Evolutionary conservation across 1,140 invertebrate genomes (phyloP).

Genomic region (Calliopsis andreniformis): DNA sequence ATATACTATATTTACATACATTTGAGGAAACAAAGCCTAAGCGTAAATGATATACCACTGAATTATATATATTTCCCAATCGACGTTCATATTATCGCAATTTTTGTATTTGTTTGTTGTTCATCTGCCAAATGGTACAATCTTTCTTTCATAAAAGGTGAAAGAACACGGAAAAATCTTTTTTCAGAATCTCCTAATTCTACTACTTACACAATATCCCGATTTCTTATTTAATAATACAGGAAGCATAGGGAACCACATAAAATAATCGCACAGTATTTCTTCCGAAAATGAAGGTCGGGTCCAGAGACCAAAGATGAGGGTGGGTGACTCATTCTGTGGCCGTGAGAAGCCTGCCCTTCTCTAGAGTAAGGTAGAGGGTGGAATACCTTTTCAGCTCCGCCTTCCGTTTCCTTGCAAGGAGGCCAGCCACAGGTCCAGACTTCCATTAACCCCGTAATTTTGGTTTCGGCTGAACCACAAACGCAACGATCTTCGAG

Average conservation of each 20-base stretch:
- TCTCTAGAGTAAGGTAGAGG: slow-evolving; percentile 26
- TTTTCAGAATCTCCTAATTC: neutral
- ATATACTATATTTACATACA: no score
- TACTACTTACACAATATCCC: neutral
- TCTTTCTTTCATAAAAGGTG: neutral
- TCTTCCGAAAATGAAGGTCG: slow-evolving; percentile 35
- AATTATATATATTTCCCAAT: no score
- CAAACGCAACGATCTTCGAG: slow-evolving; percentile 46
- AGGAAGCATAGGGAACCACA: neutral
- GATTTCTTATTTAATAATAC: slow-evolving; percentile 36
- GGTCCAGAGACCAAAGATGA: slow-evolving; percentile 7
- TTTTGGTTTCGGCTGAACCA: slow-evolving; percentile 57
- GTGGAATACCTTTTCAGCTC: slow-evolving; percentile 24
- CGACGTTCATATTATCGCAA: no score
- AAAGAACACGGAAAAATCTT: neutral
- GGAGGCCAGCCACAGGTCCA: slow-evolving; percentile 23
- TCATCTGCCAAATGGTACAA: neutral
- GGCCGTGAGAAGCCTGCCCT: slow-evolving; percentile 29
- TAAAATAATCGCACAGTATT: slow-evolving; percentile 34
- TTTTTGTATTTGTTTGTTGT: neutral
- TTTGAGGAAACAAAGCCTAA: no score
- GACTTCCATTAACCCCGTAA: slow-evolving; percentile 65
- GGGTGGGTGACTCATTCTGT: slow-evolving; percentile 11
- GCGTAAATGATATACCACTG: no score
- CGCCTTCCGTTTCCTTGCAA: slow-evolving; percentile 19